Evolutionary conservation across 2,113 vertebrate species (phyloP).

Genomic region (Desmodus rotundus): DNA sequence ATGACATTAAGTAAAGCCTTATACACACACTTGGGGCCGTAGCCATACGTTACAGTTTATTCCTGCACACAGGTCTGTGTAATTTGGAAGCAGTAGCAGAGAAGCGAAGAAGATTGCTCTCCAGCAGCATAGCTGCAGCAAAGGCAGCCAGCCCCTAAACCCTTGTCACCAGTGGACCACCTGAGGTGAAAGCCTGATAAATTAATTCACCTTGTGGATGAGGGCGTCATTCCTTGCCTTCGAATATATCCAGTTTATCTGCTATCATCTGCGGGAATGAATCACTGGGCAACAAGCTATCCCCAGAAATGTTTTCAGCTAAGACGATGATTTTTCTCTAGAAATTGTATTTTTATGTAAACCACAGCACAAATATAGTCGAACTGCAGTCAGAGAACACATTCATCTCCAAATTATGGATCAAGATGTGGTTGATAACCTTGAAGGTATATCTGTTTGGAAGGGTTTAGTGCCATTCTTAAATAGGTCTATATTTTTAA

Average conservation of each 20-base stretch:
- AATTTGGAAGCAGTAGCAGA: constrained; percentile 46
- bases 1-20: constrained; percentile 3
- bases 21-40: neutral
- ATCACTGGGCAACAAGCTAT: constrained; percentile 68
- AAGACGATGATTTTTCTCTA: constrained; percentile 68
- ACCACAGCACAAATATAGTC: constrained; percentile 63
- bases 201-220: constrained; percentile 72
- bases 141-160: constrained; percentile 41
- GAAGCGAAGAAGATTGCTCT: constrained; percentile 62
- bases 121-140: constrained; percentile 43
- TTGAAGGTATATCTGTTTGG: constrained; percentile 76
- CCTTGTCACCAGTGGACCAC: constrained; percentile 42
- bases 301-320: constrained; percentile 71
- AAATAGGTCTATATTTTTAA: constrained; percentile 76
- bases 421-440: constrained; percentile 74
- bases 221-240: constrained; percentile 67
- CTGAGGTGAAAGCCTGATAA: constrained; percentile 67
- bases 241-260: constrained; percentile 76
- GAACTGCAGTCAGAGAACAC: constrained; percentile 66
- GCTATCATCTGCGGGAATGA: constrained; percentile 70
- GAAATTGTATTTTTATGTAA: constrained; percentile 80
- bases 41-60: constrained; percentile 48
- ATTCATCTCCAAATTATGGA: constrained; percentile 72
- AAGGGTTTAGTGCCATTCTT: constrained; percentile 73
- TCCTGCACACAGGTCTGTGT: neutral